Percentiles rank a stretch among this genome's conserved stretches.
phyloP scores from a whole-genome alignment of 2,113 vertebrate genomes.

The Leptobrachium ailaonicum region DNA sequence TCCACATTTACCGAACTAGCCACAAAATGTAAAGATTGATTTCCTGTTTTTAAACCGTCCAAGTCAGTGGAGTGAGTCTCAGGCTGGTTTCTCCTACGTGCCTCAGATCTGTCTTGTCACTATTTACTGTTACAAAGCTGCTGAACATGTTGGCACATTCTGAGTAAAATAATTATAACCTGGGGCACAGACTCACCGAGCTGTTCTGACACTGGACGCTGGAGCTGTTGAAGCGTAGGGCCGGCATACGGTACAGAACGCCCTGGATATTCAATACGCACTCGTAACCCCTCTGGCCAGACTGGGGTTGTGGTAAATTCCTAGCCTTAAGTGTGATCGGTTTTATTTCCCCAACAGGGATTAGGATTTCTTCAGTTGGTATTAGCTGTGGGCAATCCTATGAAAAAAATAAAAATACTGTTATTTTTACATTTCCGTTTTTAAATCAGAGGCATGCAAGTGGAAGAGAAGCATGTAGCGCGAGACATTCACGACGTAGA shows the following conservation, averaged over 20 bases:
- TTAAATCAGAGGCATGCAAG: background rate
- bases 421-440: background rate
- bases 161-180: background rate
- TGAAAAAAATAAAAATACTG: background rate
- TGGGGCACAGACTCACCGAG: conserved; percentile 75
- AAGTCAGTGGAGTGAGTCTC: too few species aligned
- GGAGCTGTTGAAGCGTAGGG: conserved; percentile 98
- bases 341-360: conserved; percentile 93
- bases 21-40: too few species aligned
- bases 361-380: conserved; percentile 90
- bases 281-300: conserved; percentile 94
- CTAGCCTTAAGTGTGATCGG: conserved; percentile 93
- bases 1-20: too few species aligned
- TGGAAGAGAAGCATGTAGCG: background rate
- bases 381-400: conserved; percentile 97
- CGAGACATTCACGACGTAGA: too few species aligned
- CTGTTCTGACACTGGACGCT: conserved; percentile 98
- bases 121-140: too few species aligned
- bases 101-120: too few species aligned
- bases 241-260: conserved; percentile 84
- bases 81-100: too few species aligned
- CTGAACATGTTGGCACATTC: too few species aligned
- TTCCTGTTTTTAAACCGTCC: too few species aligned
- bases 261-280: conserved; percentile 93
- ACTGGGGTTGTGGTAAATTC: conserved; percentile 96